Evolutionary conservation across 64 coral and sea anemone species (phyloP).

Genomic region (Stichodactyla helianthus): DNA sequence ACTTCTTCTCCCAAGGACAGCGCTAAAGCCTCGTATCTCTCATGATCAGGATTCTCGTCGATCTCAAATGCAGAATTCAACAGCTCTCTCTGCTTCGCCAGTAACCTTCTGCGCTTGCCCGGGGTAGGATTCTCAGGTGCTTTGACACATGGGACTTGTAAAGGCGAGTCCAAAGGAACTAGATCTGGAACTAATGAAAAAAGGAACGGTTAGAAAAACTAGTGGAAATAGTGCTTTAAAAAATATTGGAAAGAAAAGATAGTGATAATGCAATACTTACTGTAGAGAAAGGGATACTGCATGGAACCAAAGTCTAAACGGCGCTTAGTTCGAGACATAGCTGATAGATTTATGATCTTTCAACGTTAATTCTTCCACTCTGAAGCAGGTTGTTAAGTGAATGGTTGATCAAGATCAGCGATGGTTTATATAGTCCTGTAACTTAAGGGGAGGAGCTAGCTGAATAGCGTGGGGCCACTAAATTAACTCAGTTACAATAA

Average conservation of each 20-base stretch:
- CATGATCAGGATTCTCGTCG: neutral
- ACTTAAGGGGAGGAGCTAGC: neutral
- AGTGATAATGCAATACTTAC: neutral
- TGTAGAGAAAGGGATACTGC: neutral
- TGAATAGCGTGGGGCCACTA: neutral
- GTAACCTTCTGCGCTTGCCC: neutral
- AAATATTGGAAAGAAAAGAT: neutral
- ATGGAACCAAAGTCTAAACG: neutral
- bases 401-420: neutral
- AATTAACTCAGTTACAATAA: neutral
- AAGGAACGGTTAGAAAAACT: neutral
- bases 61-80: conserved; percentile 8
- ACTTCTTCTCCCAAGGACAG: neutral
- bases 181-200: neutral
- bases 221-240: neutral
- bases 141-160: neutral
- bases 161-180: neutral
- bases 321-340: neutral
- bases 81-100: neutral
- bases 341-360: neutral
- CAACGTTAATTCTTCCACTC: neutral
- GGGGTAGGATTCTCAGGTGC: neutral
- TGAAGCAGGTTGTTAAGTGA: neutral
- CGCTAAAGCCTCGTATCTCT: neutral
- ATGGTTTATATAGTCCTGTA: neutral